A percentile compares a stretch with the other conserved stretches of the same genome.
These are phyloP conservation scores for Oscheius sp. DNA, from an alignment of 2,888 invertebrate species.

Conservation along the genomic window DNA sequence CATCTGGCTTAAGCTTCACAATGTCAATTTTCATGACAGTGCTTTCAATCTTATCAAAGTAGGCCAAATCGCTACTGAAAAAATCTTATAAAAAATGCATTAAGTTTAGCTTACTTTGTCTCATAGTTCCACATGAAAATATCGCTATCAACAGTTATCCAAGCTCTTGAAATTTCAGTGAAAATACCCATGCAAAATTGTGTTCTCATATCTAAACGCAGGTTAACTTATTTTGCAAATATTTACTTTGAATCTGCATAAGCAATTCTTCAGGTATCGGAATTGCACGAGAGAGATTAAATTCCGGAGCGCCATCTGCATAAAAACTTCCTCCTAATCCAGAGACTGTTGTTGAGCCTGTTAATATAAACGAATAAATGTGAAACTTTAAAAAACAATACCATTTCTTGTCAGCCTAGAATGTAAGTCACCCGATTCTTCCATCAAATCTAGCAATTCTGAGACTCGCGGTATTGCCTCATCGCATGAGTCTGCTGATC, in stretches of 20 bases:
- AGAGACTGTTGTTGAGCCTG: conserved; percentile 51
- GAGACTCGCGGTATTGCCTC: conserved; percentile 45
- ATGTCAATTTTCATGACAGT: conserved; percentile 92
- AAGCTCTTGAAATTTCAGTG: conserved; percentile 92
- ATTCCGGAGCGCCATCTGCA: conserved; percentile 42
- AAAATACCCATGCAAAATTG: conserved; percentile 97
- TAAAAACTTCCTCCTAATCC: conserved; percentile 44
- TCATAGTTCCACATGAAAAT: conserved; percentile 98
- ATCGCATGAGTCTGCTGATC: conserved; percentile 41
- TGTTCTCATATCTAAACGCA: conserved; percentile 85
- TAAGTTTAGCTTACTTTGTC: conserved; percentile 79
- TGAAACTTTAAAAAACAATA: conserved; percentile 2
- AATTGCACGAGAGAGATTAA: conserved; percentile 39
- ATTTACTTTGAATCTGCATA: conserved; percentile 62
- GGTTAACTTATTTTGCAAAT: background rate
- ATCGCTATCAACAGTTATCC: conserved; percentile 96
- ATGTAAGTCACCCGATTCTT: conserved; percentile 45
- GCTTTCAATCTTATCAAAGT: conserved; percentile 92
- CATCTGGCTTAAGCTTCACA: conserved; percentile 80
- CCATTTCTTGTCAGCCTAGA: conserved; percentile 43
- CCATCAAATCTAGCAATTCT: conserved; percentile 40
- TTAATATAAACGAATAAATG: too few species aligned
- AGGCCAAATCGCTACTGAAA: conserved; percentile 86
- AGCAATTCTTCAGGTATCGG: conserved; percentile 62
- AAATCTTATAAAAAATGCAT: background rate